A percentile compares a stretch with the other conserved stretches of the same genome.
phyloP scores from a whole-genome alignment of 2,888 invertebrate genomes.

The Melipona beecheii region DNA sequence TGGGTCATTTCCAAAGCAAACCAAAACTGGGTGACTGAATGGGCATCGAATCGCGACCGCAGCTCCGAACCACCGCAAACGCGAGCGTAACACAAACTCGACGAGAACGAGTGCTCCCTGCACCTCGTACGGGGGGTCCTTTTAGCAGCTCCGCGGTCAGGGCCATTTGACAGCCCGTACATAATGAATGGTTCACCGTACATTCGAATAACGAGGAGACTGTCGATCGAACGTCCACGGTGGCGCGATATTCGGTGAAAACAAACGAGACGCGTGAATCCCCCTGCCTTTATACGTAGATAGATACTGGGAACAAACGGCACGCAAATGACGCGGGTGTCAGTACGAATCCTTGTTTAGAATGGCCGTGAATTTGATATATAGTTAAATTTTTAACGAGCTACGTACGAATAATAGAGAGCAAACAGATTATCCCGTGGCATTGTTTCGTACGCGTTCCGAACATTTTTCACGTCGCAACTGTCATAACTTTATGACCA shows the following conservation, averaged over 20 bases:
- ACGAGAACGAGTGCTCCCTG: slow-evolving; percentile 66
- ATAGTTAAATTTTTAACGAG: slow-evolving; percentile 1
- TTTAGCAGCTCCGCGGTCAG: slow-evolving; percentile 78
- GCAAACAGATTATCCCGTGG: slow-evolving; percentile 25
- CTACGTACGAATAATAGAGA: not conserved
- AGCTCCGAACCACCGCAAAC: slow-evolving; percentile 77
- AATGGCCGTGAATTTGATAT: not conserved
- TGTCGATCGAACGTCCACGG: slow-evolving; percentile 55
- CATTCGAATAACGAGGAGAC: slow-evolving; percentile 56
- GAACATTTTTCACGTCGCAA: slow-evolving; percentile 29
- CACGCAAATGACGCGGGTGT: slow-evolving; percentile 16
- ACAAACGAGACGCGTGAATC: slow-evolving; percentile 53
- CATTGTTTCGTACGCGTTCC: not conserved
- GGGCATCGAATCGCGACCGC: slow-evolving; percentile 81
- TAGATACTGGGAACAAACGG: slow-evolving; percentile 11
- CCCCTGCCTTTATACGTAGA: slow-evolving; percentile 1
- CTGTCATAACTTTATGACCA: slow-evolving; percentile 23
- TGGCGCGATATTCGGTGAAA: slow-evolving; percentile 48
- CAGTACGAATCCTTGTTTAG: slow-evolving; percentile 8
- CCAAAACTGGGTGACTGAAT: slow-evolving; percentile 81
- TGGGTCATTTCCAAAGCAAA: slow-evolving; percentile 83
- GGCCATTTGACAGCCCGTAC: slow-evolving; percentile 78
- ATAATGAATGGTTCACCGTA: slow-evolving; percentile 76
- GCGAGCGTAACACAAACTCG: slow-evolving; percentile 78
- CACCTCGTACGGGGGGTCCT: slow-evolving; percentile 68